Evolutionary conservation across 2,797 vertebrate species (phyloP).

Genomic region (Platyrinchus mystaceus): DNA sequence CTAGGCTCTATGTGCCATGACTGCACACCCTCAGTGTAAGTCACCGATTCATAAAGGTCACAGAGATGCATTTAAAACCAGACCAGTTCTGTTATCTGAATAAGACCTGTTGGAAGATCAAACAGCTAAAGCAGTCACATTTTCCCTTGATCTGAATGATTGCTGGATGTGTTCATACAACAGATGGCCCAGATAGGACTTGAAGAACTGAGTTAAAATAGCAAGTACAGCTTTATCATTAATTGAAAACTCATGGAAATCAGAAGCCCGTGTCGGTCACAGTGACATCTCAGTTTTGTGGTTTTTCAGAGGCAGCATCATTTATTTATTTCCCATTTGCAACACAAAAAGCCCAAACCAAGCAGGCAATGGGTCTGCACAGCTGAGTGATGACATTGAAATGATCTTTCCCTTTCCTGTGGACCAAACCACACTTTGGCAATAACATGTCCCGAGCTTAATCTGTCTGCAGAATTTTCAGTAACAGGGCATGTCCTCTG

Average conservation of each 20-base stretch:
- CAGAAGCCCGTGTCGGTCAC: not conserved
- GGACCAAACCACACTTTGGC: not conserved
- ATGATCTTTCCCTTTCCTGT: not conserved
- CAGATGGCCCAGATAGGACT: not conserved
- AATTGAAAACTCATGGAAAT: not conserved
- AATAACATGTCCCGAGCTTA: not conserved
- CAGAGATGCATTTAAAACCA: not conserved
- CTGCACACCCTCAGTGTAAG: not conserved
- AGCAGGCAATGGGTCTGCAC: not conserved
- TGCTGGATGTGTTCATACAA: not conserved
- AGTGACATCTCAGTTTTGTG: not conserved
- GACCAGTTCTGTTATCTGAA: not conserved
- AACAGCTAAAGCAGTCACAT: not conserved
- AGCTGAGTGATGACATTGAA: not conserved
- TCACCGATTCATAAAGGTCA: not conserved
- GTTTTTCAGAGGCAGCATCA: not conserved
- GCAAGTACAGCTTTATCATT: not conserved
- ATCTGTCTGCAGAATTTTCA: not conserved
- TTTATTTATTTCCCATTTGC: not conserved
- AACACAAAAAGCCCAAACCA: not conserved
- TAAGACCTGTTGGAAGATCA: not conserved
- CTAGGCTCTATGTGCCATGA: not conserved
- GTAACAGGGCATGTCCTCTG: not conserved
- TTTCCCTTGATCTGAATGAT: not conserved
- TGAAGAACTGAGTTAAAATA: not conserved